Percentiles rank a stretch among this genome's conserved stretches.
These are phyloP conservation scores for Alosa sapidissima DNA, from an alignment of 2,797 vertebrate genomes.

Conservation along the genomic window DNA sequence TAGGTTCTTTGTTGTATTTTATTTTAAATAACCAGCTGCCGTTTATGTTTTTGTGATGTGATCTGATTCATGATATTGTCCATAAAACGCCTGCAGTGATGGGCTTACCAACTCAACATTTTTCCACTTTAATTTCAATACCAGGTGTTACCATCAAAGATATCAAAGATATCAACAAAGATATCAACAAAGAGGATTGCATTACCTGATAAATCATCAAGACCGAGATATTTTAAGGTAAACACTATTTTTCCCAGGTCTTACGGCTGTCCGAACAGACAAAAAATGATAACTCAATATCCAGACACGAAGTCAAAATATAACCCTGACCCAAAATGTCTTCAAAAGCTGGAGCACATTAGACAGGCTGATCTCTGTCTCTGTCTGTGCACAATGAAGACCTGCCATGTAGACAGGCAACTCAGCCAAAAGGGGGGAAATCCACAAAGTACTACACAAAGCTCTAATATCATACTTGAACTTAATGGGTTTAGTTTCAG, in stretches of 20 bases:
- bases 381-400: neutral
- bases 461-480: neutral
- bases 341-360: neutral
- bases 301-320: neutral
- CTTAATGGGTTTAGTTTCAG: neutral
- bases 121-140: neutral
- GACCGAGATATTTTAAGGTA: neutral
- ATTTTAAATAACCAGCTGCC: neutral
- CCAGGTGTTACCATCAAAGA: neutral
- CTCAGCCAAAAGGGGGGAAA: neutral
- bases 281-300: neutral
- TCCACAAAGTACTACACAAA: neutral
- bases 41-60: neutral
- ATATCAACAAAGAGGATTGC: neutral
- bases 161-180: slow-evolving; percentile 9
- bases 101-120: neutral
- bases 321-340: neutral
- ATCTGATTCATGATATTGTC: neutral
- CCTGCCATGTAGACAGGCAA: neutral
- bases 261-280: neutral
- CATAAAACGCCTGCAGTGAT: neutral
- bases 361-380: neutral
- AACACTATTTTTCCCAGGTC: neutral
- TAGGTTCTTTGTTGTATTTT: neutral
- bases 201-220: slow-evolving; percentile 5